These are phyloP conservation scores for Cynaeus angustus DNA, from an alignment of 2,888 invertebrate species.

Conservation along the genomic window DNA sequence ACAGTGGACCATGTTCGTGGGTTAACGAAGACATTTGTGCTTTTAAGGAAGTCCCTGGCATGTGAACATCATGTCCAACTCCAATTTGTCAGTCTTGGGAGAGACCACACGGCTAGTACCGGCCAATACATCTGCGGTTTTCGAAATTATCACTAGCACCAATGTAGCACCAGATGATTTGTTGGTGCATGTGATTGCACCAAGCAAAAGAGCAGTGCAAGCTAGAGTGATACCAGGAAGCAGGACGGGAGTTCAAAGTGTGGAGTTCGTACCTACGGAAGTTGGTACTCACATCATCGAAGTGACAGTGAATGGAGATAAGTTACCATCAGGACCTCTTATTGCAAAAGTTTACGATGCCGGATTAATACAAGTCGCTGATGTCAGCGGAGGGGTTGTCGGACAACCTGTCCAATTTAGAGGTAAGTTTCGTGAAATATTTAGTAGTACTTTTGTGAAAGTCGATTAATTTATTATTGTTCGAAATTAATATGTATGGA, in stretches of 20 bases:
- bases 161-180: constrained; percentile 75
- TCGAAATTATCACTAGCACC: constrained; percentile 86
- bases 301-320: constrained; percentile 89
- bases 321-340: constrained; percentile 91
- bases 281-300: constrained; percentile 97
- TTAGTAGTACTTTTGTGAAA: constrained; percentile 38
- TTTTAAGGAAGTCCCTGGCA: constrained; percentile 93
- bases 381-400: constrained; percentile 94
- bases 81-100: constrained; percentile 85
- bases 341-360: constrained; percentile 97
- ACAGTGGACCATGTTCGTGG: constrained; percentile 14
- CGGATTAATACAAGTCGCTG: constrained; percentile 93
- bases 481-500: constrained; percentile 27
- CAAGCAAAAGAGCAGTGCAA: constrained; percentile 87
- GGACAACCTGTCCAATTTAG: constrained; percentile 97
- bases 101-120: constrained; percentile 93
- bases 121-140: constrained; percentile 90
- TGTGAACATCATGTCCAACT: constrained; percentile 89
- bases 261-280: constrained; percentile 94
- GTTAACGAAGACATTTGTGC: constrained; percentile 50
- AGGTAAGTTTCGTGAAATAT: constrained; percentile 75
- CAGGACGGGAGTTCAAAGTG: constrained; percentile 83
- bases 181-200: constrained; percentile 84
- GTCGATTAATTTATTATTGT: constrained; percentile 33
- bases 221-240: constrained; percentile 89